These are phyloP conservation scores for Gisinianus flammeolus DNA, from an alignment of 2,888 invertebrate genomes.

Conservation along the genomic window DNA sequence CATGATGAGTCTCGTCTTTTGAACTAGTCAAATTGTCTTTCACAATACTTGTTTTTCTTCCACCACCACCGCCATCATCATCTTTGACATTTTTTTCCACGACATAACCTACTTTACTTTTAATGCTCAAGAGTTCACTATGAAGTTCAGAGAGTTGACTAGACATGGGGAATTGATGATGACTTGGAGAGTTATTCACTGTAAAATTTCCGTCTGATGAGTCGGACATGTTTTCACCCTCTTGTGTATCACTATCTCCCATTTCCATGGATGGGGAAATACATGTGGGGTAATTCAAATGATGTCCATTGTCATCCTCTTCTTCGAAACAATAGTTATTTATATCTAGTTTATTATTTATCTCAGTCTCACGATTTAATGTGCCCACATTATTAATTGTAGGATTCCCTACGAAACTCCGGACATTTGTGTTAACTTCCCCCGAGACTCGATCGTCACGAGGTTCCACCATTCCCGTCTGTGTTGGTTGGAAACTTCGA, in stretches of 20 bases:
- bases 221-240: conserved; percentile 12
- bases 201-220: conserved; percentile 4
- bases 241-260: background rate
- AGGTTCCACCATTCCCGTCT: background rate
- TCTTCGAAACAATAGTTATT: background rate
- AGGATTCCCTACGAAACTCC: background rate
- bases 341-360: too few species aligned
- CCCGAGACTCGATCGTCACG: background rate
- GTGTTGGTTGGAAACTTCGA: background rate
- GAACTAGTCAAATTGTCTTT: too few species aligned
- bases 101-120: conserved; percentile 16
- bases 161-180: background rate
- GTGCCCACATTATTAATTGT: background rate
- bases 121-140: conserved; percentile 4
- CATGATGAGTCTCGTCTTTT: background rate
- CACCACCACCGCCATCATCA: background rate
- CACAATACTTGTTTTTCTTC: background rate
- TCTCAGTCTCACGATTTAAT: too few species aligned
- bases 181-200: background rate
- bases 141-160: conserved; percentile 7
- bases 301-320: background rate
- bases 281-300: conserved; percentile 1
- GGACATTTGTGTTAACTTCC: background rate
- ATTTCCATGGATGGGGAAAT: background rate
- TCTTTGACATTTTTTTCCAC: conserved; percentile 18